phyloP scores from a whole-genome alignment of 1,140 invertebrate species.

The Meloidogyne hapla region DNA sequence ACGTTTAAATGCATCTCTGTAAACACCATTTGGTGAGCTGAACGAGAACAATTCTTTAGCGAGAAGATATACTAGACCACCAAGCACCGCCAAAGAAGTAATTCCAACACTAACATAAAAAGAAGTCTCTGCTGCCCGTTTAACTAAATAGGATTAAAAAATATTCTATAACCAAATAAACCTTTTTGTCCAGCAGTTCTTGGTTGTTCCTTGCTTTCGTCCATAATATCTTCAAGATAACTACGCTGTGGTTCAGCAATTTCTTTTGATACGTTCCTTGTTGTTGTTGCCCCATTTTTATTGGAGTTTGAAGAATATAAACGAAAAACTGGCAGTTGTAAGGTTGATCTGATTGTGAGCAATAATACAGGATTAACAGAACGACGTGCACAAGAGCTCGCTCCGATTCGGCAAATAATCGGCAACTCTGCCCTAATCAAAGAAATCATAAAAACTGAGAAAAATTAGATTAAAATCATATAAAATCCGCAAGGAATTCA shows the following conservation, averaged over 20 bases:
- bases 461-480: not conserved
- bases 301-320: not conserved
- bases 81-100: constrained; percentile 39
- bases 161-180: constrained; percentile 16
- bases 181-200: constrained; percentile 60
- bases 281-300: not conserved
- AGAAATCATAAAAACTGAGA: not conserved
- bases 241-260: constrained; percentile 12
- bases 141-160: constrained; percentile 39
- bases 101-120: constrained; percentile 49
- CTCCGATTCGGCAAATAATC: not conserved
- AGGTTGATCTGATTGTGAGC: too few species aligned
- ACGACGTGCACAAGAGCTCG: not conserved
- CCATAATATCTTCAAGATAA: constrained; percentile 48
- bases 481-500: not conserved
- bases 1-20: constrained; percentile 52
- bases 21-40: constrained; percentile 55
- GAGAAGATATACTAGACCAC: constrained; percentile 50
- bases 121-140: constrained; percentile 56
- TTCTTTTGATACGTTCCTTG: not conserved
- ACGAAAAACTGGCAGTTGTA: not conserved
- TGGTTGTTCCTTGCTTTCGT: constrained; percentile 49
- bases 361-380: not conserved
- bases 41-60: constrained; percentile 53
- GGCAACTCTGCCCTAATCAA: not conserved